phyloP scores from a whole-genome alignment of 1,140 invertebrate species.

The Rhynchophorus ferrugineus region DNA sequence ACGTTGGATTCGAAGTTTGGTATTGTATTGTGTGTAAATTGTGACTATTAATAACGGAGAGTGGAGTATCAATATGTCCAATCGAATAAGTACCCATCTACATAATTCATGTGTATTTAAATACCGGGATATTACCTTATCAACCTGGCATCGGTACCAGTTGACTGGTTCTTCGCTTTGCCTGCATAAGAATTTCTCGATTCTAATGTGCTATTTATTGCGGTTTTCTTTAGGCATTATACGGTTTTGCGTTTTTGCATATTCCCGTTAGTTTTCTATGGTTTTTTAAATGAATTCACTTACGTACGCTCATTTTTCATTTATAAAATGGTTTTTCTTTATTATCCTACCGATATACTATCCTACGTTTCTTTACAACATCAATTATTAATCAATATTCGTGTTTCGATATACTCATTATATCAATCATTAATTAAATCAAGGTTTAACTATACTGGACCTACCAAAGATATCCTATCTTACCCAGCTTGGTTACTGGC shows the following conservation, averaged over 20 bases:
- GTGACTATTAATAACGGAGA: slow-evolving; percentile 40
- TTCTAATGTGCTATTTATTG: slow-evolving; percentile 10
- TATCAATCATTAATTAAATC: too few species aligned
- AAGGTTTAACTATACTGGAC: too few species aligned
- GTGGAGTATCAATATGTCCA: slow-evolving; percentile 41
- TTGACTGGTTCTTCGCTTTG: slow-evolving; percentile 15
- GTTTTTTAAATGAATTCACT: too few species aligned
- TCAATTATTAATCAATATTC: too few species aligned
- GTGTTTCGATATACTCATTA: too few species aligned
- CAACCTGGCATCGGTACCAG: slow-evolving; percentile 32
- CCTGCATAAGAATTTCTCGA: slow-evolving; percentile 9
- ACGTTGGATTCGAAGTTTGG: slow-evolving; percentile 34
- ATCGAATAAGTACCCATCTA: slow-evolving; percentile 41
- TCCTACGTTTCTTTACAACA: too few species aligned
- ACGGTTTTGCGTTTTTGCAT: neutral
- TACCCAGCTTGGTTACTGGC: too few species aligned
- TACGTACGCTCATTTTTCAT: too few species aligned
- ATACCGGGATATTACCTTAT: slow-evolving; percentile 40
- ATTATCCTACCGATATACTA: too few species aligned
- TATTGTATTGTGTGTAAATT: slow-evolving; percentile 42
- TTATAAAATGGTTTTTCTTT: too few species aligned
- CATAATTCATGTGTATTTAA: slow-evolving; percentile 42
- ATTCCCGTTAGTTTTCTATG: neutral
- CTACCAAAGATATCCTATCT: too few species aligned
- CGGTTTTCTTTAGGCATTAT: neutral